Base-by-base conservation (phyloP, 2,113 vertebrate genomes). In the Melanotaenia duboulayi region DNA sequence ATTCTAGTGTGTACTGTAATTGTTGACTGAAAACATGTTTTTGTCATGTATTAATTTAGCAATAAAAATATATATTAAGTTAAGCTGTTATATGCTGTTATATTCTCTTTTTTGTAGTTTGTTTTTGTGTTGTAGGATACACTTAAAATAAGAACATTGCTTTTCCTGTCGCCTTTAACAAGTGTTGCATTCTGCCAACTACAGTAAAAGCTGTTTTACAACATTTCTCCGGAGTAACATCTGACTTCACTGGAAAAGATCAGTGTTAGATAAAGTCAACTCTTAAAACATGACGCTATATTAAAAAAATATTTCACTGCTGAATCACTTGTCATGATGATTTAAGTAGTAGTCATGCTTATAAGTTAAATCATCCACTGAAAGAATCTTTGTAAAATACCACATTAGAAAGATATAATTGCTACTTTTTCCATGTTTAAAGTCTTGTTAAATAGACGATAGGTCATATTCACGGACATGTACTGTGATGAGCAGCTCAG, bases 1-100 rank as follows among this genome's bases (percentile, higher is more conserved):
- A 57, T 39, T 32, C 9, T 74, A 35, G 10, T 71, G 46, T 20
- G 48, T 52, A 11, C 32, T 66, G 19, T 67, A 65, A 28, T 76
- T 72, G 48, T 54, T 74, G 59, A 42, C 32, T 56, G 24, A 17
- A 80, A 73, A 56, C 22, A 14, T 78, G 24, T 78, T 83, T 80
- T 48, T 76, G 52, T 65, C 25, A 11, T 37, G 16, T 52, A 42
- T 56, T 16, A 52, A 69, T 69, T 48, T 59, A 81, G 62, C 44
- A 52, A 61, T 49, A 89, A 82, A 80, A 68, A 84, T n/a, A 85
- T 69, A 12, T n/a, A 8, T 63, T 10, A 55, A 50, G 46, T 72
- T 71, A 32, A 74, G 52, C 9, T 2, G 11, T 3, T 19, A 0
- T 11, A 24, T 52, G 25, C 25, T 55, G 56, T 56, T 70, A 28